Conservation (phyloP, 2,888 invertebrate genomes). For the Oxyscelio sp. region DNA sequence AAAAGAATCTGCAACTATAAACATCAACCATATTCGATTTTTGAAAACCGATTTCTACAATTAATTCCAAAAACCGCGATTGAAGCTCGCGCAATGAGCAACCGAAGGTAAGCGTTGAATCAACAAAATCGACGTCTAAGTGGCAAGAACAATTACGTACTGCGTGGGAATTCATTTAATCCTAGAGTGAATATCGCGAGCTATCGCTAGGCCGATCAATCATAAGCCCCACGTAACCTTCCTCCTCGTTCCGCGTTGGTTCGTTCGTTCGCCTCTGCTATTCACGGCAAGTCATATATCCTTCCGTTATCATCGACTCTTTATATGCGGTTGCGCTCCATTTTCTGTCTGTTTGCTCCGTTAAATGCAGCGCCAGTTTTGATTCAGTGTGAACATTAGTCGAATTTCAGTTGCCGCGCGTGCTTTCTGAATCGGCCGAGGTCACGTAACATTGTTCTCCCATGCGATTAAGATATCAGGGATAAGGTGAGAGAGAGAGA, state of each 20-base stretch:
- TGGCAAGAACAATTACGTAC: conserved; percentile 82
- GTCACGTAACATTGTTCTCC: conserved; percentile 64
- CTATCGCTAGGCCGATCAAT: conserved; percentile 88
- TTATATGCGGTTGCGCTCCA: conserved; percentile 89
- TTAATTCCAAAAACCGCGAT: no score
- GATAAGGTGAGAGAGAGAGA: conserved; percentile 55
- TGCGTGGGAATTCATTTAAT: conserved; percentile 88
- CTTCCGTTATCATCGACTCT: conserved; percentile 89
- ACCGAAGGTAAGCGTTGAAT: no score
- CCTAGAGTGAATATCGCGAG: conserved; percentile 86
- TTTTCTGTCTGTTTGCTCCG: conserved; percentile 88
- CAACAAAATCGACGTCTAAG: conserved; percentile 57
- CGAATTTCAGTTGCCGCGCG: conserved; percentile 84
- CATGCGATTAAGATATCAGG: conserved; percentile 70
- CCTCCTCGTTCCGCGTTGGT: conserved; percentile 72
- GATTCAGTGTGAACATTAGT: conserved; percentile 87
- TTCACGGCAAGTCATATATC: conserved; percentile 88
- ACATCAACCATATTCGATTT: no score
- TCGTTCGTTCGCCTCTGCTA: conserved; percentile 82
- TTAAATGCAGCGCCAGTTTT: conserved; percentile 79
- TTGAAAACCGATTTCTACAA: no score
- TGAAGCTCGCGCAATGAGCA: no score
- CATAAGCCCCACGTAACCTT: conserved; percentile 80
- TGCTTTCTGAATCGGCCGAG: conserved; percentile 76
- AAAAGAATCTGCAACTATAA: no score